Percentiles rank a stretch among this genome's conserved stretches.
Evolutionary conservation across 1,140 invertebrate genomes (phyloP).

Genomic region (Ganaspis sp.): DNA sequence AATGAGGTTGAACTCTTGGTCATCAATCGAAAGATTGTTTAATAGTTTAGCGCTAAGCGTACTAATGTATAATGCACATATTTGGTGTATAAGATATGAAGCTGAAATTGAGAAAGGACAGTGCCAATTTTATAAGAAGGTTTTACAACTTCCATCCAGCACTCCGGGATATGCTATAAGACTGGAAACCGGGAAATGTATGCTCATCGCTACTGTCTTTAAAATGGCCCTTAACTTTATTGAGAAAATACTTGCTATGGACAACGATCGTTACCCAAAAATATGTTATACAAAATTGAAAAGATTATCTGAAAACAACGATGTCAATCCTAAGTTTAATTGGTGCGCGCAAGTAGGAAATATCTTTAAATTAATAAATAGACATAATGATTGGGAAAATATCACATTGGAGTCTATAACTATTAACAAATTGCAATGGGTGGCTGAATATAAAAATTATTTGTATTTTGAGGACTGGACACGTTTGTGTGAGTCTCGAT

Average conservation of each 20-base stretch:
- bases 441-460: too few species aligned
- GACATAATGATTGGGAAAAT: neutral
- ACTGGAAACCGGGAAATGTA: slow-evolving; percentile 11
- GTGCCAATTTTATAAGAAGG: slow-evolving; percentile 32
- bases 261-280: slow-evolving; percentile 33
- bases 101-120: slow-evolving; percentile 35
- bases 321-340: neutral
- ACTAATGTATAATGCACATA: slow-evolving; percentile 32
- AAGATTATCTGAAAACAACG: neutral
- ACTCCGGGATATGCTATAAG: slow-evolving; percentile 40
- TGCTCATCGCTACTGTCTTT: neutral
- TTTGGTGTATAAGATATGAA: slow-evolving; percentile 31
- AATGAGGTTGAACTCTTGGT: slow-evolving; percentile 34
- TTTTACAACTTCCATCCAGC: slow-evolving; percentile 34
- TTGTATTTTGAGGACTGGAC: too few species aligned
- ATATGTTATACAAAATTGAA: slow-evolving; percentile 9
- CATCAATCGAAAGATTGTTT: slow-evolving; percentile 19
- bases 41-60: slow-evolving; percentile 34
- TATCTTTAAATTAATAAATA: neutral
- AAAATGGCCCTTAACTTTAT: slow-evolving; percentile 33
- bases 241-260: slow-evolving; percentile 28
- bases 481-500: too few species aligned
- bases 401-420: neutral
- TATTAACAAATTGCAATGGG: neutral
- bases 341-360: neutral